Conservation (phyloP, 2,797 vertebrate genomes). For the Apogon talboti region DNA sequence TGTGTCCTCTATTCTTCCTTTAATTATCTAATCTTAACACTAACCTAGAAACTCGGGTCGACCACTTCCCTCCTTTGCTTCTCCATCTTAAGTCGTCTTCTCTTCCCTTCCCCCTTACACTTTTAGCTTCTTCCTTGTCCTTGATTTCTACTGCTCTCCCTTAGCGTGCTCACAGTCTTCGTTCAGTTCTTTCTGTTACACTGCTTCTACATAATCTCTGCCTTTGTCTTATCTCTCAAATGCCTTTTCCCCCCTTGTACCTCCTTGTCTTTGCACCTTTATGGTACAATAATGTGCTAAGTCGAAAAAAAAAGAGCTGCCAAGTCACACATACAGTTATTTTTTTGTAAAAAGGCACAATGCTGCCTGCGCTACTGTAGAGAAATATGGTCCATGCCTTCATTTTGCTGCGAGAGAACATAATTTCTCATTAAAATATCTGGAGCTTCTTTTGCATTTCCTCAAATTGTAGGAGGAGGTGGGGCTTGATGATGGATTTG, state of each 20-base stretch:
- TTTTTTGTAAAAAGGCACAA: no score
- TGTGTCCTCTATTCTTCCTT: conserved; percentile 47
- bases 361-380: no score
- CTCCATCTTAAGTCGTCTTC: not conserved
- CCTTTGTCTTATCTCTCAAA: not conserved
- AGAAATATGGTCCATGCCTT: no score
- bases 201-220: not conserved
- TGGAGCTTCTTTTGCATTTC: no score
- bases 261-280: not conserved
- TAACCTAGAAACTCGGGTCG: conserved; percentile 51
- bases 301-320: not conserved
- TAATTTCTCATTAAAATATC: no score
- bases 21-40: conserved; percentile 50
- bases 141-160: conserved; percentile 6
- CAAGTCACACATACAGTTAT: not conserved
- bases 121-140: conserved; percentile 17
- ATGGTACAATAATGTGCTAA: not conserved
- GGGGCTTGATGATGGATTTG: no score
- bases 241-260: no score
- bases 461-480: no score
- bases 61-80: not conserved
- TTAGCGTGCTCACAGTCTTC: not conserved
- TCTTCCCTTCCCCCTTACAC: not conserved
- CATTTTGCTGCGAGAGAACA: no score
- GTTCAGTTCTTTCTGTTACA: not conserved